Percentiles rank a stretch among this genome's conserved stretches.
Evolutionary conservation across 1,140 invertebrate genomes (phyloP).

Genomic region (Harlomillsia oculata): DNA sequence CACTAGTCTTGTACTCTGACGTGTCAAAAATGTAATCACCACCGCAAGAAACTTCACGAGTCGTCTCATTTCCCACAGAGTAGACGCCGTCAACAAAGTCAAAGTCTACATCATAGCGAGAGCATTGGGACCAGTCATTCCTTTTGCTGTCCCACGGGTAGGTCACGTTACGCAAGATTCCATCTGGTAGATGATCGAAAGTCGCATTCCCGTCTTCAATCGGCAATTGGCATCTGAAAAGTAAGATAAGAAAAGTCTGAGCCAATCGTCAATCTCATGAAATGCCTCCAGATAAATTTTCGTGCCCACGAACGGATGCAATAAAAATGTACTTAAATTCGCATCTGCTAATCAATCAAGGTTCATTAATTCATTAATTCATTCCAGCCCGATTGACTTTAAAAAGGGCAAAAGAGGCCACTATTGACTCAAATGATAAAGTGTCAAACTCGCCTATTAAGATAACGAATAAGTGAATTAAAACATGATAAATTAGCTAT

Average conservation of each 20-base stretch:
- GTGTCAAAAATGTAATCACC: constrained; percentile 50
- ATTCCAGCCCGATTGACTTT: too few species aligned
- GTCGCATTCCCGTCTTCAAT: constrained; percentile 47
- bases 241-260: background rate
- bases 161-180: constrained; percentile 41
- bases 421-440: too few species aligned
- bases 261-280: too few species aligned
- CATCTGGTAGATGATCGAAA: constrained; percentile 42
- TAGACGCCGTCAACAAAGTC: constrained; percentile 30
- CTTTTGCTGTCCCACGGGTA: constrained; percentile 46
- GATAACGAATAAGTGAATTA: too few species aligned
- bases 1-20: constrained; percentile 49
- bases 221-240: constrained; percentile 51
- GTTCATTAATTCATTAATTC: too few species aligned
- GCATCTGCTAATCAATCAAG: too few species aligned
- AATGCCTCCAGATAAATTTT: too few species aligned
- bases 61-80: constrained; percentile 32
- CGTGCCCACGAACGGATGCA: too few species aligned
- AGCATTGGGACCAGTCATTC: constrained; percentile 43
- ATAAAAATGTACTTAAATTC: too few species aligned
- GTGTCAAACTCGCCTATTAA: too few species aligned
- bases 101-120: constrained; percentile 41
- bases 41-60: constrained; percentile 42
- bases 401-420: too few species aligned
- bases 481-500: too few species aligned